Evolutionary conservation across 2,797 vertebrate species (phyloP).

Genomic region (Australoheros facetus): DNA sequence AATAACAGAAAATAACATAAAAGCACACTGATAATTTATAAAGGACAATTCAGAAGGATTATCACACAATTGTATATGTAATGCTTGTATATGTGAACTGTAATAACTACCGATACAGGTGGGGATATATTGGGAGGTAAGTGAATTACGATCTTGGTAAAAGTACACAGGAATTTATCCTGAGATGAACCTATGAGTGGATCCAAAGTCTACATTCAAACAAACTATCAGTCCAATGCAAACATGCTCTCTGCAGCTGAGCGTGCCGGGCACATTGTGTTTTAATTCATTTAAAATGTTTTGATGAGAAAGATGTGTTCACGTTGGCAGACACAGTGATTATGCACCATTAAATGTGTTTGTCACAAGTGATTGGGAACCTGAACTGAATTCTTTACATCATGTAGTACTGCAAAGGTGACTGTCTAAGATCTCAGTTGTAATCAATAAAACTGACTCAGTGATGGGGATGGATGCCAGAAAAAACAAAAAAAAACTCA

Average conservation of each 20-base stretch:
- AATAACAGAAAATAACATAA: not conserved
- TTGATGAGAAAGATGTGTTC: not conserved
- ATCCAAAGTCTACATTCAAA: constrained; percentile 76
- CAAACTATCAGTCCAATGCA: constrained; percentile 70
- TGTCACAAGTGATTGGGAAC: not conserved
- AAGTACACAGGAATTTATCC: constrained; percentile 14
- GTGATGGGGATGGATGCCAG: constrained; percentile 21
- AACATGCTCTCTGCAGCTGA: constrained; percentile 67
- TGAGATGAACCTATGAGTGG: constrained; percentile 29
- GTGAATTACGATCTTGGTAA: not conserved
- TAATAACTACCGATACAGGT: not conserved
- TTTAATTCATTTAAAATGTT: not conserved
- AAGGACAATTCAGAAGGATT: too few relatives aligned
- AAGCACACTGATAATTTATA: not conserved
- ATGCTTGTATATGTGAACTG: too few relatives aligned
- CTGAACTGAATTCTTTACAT: not conserved
- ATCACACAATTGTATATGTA: too few relatives aligned
- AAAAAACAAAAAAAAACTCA: constrained; percentile 28
- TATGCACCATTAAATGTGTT: not conserved
- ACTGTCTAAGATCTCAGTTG: not conserved
- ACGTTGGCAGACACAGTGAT: not conserved
- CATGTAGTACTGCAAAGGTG: not conserved
- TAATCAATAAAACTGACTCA: constrained; percentile 58
- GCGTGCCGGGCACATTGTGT: not conserved
- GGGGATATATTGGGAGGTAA: not conserved